Base-by-base conservation (phyloP, 2,888 invertebrate species). In the Cyclophora albipunctata region DNA sequence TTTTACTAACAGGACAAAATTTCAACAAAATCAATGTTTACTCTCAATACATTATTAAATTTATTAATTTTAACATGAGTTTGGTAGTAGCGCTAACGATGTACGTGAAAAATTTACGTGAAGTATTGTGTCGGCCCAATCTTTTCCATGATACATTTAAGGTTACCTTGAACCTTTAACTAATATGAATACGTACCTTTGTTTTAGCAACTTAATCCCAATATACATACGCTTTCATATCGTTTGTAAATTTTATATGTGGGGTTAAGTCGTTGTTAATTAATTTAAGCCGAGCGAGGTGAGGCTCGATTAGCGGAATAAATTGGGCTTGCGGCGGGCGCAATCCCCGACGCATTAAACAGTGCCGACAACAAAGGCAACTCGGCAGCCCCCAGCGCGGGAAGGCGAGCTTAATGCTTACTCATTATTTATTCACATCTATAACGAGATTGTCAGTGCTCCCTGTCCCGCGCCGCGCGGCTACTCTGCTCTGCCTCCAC, bases 341-440 rank as follows among this genome's bases (percentile, higher is more conserved):
- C 75, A 76, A 77, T 77, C 78, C 81, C 81, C 68, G 67, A 66
- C 77, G 78, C 75, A 75, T 84, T 81, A 77, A 80, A 81, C 78
- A 81, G 73, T 68, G 75, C 71, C 76, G 75, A 77, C 82, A 84
- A 86, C 84, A 84, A 84, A 85, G 80, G 79, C 78, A 71, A 65
- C 71, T 70, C 73, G 69, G 73, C 72, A 69, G 70, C 64, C 65
- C 73, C 71, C 64, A 55, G 64, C 67, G 64, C 72, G 71, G 71
- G 67, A 72, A 73, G 67, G 71, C 77, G 73, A 69, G 76, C 78
- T 81, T 81, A 82, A 82, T 84, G 83, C 81, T 78, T 72, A 78
- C 81, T 84, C 81, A 85, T 86, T 86, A 84, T 85, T 87, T 85
- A 87, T 87, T 87, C 84, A 87, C 84, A 78, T 84, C 79, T 81